Evolutionary conservation across 2,888 invertebrate species (phyloP).

Genomic region (Drosophila incognita): DNA sequence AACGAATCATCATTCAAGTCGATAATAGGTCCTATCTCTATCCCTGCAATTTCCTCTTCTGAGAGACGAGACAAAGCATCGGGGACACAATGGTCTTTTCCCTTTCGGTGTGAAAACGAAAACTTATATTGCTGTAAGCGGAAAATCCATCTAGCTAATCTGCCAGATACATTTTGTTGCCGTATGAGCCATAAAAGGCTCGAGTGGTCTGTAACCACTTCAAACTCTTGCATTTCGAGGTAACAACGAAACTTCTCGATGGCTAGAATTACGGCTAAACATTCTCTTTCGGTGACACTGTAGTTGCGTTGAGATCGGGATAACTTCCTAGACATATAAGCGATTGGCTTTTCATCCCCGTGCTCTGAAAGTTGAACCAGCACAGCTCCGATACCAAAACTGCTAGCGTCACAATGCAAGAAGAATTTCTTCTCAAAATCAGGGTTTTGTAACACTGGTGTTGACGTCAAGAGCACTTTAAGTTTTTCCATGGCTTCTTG

Average conservation of each 20-base stretch:
- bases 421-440: no score
- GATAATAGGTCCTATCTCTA: no score
- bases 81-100: neutral
- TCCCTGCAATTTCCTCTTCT: no score
- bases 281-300: neutral
- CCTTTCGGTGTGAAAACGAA: neutral
- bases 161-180: neutral
- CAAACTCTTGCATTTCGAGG: conserved; percentile 23
- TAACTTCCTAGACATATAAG: neutral
- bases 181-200: conserved; percentile 3
- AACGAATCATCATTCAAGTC: no score
- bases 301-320: conserved; percentile 2
- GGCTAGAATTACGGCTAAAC: neutral
- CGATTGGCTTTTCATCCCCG: neutral
- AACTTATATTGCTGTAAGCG: neutral
- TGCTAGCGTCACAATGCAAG: no score
- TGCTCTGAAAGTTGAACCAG: conserved; percentile 6
- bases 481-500: no score
- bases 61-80: no score
- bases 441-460: no score
- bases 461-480: no score
- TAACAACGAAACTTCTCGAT: neutral
- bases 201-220: conserved; percentile 19
- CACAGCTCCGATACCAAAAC: neutral
- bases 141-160: neutral